Evolutionary conservation across 30 jellyfish, hydroid and myxozoan species (phyloP).

Genomic region (Hydractinia echinata): DNA sequence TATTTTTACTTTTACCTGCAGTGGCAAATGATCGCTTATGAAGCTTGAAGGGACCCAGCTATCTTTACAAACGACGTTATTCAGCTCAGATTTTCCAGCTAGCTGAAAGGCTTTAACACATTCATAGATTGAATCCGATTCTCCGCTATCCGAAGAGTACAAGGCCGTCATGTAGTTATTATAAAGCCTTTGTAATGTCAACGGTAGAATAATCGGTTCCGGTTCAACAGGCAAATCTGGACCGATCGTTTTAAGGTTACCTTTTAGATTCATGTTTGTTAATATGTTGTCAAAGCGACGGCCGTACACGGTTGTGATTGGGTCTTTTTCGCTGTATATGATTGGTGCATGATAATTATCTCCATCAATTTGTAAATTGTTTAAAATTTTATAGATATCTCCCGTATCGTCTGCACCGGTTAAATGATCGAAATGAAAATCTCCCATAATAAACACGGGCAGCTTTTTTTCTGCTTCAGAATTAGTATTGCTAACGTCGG

Average conservation of each 20-base stretch:
- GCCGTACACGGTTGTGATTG: constrained; percentile 39
- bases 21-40: constrained; percentile 36
- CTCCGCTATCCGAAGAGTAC: constrained; percentile 29
- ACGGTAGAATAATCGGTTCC: constrained; percentile 29
- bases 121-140: constrained; percentile 37
- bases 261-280: constrained; percentile 23
- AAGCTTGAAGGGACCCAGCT: constrained; percentile 34
- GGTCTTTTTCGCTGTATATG: constrained; percentile 31
- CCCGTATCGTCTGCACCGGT: constrained; percentile 33
- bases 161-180: constrained; percentile 36
- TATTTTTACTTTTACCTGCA: constrained; percentile 19
- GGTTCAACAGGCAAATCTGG: constrained; percentile 46
- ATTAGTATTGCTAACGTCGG: constrained; percentile 28
- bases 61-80: constrained; percentile 26
- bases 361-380: constrained; percentile 35
- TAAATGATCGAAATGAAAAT: constrained; percentile 27
- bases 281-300: constrained; percentile 28
- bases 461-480: constrained; percentile 23
- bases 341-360: constrained; percentile 33
- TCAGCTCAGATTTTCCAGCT: constrained; percentile 33
- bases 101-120: constrained; percentile 31
- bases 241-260: constrained; percentile 33
- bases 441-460: constrained; percentile 15
- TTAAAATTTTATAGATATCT: constrained; percentile 25
- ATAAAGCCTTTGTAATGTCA: constrained; percentile 26